Conservation (phyloP, 2,113 vertebrate genomes). For the Perognathus longimembris region DNA sequence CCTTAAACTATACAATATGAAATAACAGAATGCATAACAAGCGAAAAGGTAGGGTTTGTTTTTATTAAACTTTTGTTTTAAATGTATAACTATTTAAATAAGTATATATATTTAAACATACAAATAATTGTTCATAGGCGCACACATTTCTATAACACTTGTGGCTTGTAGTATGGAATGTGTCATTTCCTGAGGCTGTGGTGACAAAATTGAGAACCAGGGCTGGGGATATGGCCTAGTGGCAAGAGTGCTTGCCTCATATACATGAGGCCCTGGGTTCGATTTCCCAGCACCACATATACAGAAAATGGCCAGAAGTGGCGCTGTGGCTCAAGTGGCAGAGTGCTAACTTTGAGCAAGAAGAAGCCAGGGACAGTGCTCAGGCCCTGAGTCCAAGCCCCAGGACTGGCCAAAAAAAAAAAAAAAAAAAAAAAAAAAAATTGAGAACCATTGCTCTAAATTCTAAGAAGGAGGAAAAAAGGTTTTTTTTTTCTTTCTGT, state of each 20-base stretch:
- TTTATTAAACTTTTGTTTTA: slow-evolving; percentile 3
- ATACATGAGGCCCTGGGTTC: too few relatives aligned
- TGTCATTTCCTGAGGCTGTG: background rate
- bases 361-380: too few relatives aligned
- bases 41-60: background rate
- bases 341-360: too few relatives aligned
- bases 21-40: background rate
- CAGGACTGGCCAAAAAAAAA: too few relatives aligned
- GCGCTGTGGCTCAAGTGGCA: too few relatives aligned
- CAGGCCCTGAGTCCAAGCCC: too few relatives aligned
- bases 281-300: too few relatives aligned
- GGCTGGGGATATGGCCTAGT: too few relatives aligned
- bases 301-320: too few relatives aligned
- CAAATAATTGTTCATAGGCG: background rate
- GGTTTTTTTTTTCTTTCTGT: background rate
- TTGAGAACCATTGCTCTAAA: slow-evolving; percentile 4
- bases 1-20: background rate
- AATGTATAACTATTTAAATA: background rate
- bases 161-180: background rate
- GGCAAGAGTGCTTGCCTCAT: too few relatives aligned
- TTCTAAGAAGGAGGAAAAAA: background rate
- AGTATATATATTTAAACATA: background rate
- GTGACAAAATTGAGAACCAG: background rate
- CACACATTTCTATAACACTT: background rate
- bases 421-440: too few relatives aligned